Evolutionary conservation across 2,888 invertebrate species (phyloP), one percentile per base, ranked within the genome.

Genomic region (Andrena minutula): DNA sequence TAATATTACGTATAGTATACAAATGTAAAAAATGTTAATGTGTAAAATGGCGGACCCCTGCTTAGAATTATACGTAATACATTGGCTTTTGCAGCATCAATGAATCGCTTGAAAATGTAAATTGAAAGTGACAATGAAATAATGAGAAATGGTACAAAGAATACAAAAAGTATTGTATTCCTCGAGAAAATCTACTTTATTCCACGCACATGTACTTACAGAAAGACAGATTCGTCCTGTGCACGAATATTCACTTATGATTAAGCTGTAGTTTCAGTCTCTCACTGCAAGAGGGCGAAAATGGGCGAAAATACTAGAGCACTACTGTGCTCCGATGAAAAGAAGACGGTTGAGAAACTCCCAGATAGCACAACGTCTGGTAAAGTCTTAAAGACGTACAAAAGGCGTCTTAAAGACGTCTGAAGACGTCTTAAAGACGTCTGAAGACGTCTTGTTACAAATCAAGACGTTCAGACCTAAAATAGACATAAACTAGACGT

Each of bases 161-260:
- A 16, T 66, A 28, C 49, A 28, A n/a, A 47, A 65, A 28, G 26
- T 72, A 58, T 28, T 49, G 26, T 10, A 71, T 16, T 53, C 32
- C 16, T 51, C 28, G 20, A 8, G 8, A 28, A 63, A 60, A 60
- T 41, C 16, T 56, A 75, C 10, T 65, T 66, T 68, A 66, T 66
- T 72, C 26, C 30, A 53, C 20, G 53, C 61, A 61, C 28, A 49
- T 65, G 32, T 66, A 77, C 66, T 32, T 63, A 77, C 61, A 72
- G 26, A 72, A 66, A 51, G 71, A 61, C 26, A 77, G 35, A 66
- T 28, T 66, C 56, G 65, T 58, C 60, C 66, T 58, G 20, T 41
- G 28, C 51, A 60, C 32, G 20, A 58, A 56, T 35, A 35, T 72
- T 72, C 77, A 72, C 71, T 71, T 64, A 32, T 56, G 28, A 71